Percentiles rank a stretch among this genome's conserved stretches.
These are phyloP conservation scores for Liparis tanakae DNA, from an alignment of 2,797 vertebrate genomes.

Conservation along the genomic window DNA sequence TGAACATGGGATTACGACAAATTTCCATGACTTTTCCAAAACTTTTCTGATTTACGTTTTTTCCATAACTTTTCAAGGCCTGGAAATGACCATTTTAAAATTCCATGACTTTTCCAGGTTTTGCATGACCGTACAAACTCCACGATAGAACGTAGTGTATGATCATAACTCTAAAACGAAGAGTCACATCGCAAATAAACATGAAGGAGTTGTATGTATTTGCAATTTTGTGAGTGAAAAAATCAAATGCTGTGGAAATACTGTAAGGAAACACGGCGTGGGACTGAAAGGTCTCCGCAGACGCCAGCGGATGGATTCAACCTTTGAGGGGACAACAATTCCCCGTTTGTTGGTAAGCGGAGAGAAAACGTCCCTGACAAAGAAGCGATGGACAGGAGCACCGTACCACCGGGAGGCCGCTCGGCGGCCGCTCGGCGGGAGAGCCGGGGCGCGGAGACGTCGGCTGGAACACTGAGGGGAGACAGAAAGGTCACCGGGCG, in stretches of 20 bases:
- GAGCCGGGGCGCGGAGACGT: slow-evolving; percentile 70
- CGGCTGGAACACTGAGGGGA: slow-evolving; percentile 67
- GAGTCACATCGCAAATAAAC: background rate
- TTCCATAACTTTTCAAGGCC: no score
- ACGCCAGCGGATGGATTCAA: slow-evolving; percentile 13
- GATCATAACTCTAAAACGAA: background rate
- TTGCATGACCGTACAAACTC: no score
- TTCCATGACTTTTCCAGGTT: no score
- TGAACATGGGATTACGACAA: no score
- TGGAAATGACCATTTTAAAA: no score
- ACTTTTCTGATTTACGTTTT: no score
- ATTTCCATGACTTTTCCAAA: no score
- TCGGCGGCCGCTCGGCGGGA: slow-evolving; percentile 63
- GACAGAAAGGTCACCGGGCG: slow-evolving; percentile 52
- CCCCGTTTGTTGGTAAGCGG: slow-evolving; percentile 26
- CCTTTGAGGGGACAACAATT: slow-evolving; percentile 25
- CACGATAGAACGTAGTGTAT: background rate
- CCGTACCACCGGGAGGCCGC: slow-evolving; percentile 64
- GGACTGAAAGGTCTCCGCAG: slow-evolving; percentile 13
- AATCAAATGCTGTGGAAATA: background rate
- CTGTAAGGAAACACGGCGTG: slow-evolving; percentile 4
- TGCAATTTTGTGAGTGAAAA: background rate
- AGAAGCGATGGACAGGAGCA: slow-evolving; percentile 27
- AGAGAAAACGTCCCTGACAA: slow-evolving; percentile 12
- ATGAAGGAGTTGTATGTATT: background rate